These are phyloP conservation scores for Galaxea fascicularis DNA, from an alignment of 92 coral and sea anemone genomes.

Conservation along the genomic window DNA sequence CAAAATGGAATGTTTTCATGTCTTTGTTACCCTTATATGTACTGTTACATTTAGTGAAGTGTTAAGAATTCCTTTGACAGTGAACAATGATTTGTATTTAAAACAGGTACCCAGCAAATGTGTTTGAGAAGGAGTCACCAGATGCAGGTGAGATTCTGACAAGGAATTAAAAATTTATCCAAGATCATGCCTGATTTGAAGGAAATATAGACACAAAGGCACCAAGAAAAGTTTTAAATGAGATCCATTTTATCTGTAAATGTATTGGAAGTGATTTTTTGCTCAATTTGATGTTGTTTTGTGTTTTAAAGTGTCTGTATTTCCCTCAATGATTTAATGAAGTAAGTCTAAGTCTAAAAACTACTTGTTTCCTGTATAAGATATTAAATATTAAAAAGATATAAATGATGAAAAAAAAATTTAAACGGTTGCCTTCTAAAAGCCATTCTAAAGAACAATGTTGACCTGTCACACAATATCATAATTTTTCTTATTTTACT, in stretches of 20 bases:
- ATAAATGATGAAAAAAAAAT: not conserved
- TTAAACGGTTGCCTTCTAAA: not conserved
- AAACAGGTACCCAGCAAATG: constrained; percentile 95
- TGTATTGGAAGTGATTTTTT: not conserved
- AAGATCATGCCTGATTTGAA: constrained; percentile 32
- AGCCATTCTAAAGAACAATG: constrained; percentile 27
- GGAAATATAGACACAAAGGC: constrained; percentile 30
- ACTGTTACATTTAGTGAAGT: not conserved
- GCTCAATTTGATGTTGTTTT: not conserved
- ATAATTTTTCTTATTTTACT: not conserved
- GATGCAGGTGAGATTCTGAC: constrained; percentile 88
- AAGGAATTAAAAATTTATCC: constrained; percentile 11
- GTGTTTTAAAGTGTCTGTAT: constrained; percentile 24
- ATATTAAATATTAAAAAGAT: not conserved
- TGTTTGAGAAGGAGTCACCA: constrained; percentile 91
- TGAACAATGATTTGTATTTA: constrained; percentile 16
- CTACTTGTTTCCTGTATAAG: not conserved
- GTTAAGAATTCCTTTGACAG: not conserved
- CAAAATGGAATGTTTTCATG: too few relatives aligned
- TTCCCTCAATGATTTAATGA: not conserved
- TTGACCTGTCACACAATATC: constrained; percentile 57
- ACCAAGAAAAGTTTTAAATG: not conserved
- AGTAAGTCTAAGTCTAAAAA: not conserved
- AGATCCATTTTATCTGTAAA: not conserved
- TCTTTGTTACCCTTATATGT: too few relatives aligned